Evolutionary conservation across 1,140 invertebrate genomes (phyloP).

Genomic region (Ruditapes philippinarum): DNA sequence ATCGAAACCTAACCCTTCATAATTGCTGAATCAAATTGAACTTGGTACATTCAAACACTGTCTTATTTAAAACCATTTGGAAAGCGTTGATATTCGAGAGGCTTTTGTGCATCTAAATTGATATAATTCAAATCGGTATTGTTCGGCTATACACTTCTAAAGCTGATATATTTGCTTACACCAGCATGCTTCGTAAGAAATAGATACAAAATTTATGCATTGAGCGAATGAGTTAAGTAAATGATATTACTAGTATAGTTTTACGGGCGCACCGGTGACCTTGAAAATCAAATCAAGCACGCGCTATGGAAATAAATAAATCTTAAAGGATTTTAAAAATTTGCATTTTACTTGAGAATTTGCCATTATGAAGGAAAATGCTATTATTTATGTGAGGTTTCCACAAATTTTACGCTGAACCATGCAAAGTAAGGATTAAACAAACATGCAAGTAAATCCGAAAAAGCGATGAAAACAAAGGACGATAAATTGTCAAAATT

Average conservation of each 20-base stretch:
- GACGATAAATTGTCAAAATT: too few relatives aligned
- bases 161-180: background rate
- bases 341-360: too few relatives aligned
- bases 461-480: too few relatives aligned
- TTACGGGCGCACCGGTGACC: background rate
- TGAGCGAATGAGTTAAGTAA: background rate
- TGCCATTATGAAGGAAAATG: too few relatives aligned
- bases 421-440: too few relatives aligned
- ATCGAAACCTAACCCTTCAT: slow-evolving; percentile 25
- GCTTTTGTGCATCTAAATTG: slow-evolving; percentile 36
- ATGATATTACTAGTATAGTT: background rate
- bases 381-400: too few relatives aligned
- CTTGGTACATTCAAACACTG: slow-evolving; percentile 18
- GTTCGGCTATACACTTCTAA: background rate
- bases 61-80: slow-evolving; percentile 3
- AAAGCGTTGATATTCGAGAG: background rate
- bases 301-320: too few relatives aligned
- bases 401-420: too few relatives aligned
- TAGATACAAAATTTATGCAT: slow-evolving; percentile 10
- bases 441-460: too few relatives aligned
- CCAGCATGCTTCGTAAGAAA: background rate
- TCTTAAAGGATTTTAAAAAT: too few relatives aligned
- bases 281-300: too few relatives aligned
- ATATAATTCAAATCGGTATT: slow-evolving; percentile 16
- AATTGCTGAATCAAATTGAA: slow-evolving; percentile 14